These are phyloP conservation scores for Paracyclopina nana DNA, from an alignment of 1,140 invertebrate genomes.

Conservation along the genomic window DNA sequence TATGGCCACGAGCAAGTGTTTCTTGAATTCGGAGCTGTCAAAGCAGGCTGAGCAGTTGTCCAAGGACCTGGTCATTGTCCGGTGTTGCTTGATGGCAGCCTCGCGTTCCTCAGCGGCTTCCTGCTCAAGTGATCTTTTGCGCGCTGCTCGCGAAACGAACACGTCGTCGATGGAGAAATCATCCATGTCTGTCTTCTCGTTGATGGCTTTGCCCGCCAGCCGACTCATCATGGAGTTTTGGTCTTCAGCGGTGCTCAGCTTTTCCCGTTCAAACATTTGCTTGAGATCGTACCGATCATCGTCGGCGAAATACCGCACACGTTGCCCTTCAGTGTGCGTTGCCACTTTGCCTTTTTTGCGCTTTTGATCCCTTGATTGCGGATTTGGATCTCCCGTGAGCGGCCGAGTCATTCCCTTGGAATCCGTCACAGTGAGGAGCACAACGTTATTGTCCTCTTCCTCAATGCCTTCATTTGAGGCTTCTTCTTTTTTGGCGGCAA, in stretches of 20 bases:
- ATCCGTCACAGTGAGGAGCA: constrained; percentile 50
- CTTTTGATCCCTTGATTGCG: too few species aligned
- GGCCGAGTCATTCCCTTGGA: constrained; percentile 34
- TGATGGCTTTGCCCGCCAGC: constrained; percentile 41
- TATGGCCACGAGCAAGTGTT: constrained; percentile 65
- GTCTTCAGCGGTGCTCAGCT: constrained; percentile 53
- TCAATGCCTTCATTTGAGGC: constrained; percentile 10
- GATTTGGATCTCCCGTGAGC: constrained; percentile 21
- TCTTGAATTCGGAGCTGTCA: constrained; percentile 52
- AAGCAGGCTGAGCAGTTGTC: constrained; percentile 64
- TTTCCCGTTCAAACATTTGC: constrained; percentile 77
- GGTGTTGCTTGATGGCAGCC: constrained; percentile 49
- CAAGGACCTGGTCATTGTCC: constrained; percentile 41
- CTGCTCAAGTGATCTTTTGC: constrained; percentile 37
- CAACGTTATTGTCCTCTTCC: constrained; percentile 30
- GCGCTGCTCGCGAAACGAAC: constrained; percentile 50
- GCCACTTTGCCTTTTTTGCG: constrained; percentile 34
- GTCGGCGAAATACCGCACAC: constrained; percentile 65
- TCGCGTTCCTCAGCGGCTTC: constrained; percentile 39
- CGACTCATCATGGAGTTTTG: constrained; percentile 57
- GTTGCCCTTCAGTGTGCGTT: constrained; percentile 49
- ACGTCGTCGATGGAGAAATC: constrained; percentile 63
- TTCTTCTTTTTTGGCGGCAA: background rate
- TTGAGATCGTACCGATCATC: constrained; percentile 69
- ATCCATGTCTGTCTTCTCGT: constrained; percentile 46